Base-by-base conservation (phyloP, 2,113 vertebrate species). In the Ciconia stormi region DNA sequence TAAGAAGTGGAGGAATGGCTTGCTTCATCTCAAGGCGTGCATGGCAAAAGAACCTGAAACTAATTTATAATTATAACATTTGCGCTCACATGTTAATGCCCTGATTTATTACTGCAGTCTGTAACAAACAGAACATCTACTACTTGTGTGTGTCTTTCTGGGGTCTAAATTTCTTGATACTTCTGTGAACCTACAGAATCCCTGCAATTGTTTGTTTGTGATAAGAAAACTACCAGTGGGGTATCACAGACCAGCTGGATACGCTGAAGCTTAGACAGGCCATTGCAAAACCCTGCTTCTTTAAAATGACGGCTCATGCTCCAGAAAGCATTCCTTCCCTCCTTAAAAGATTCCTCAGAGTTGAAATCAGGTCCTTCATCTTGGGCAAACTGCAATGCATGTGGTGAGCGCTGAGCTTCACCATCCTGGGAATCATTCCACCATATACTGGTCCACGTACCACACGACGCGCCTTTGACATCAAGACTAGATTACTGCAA, bases 361-460 rank as follows among this genome's bases (percentile, higher is more conserved):
- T 1, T 55, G 61, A 78, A 94, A 66, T 3, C 3, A 3, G 62
- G 69, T 36, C 58, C 42, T 58, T 36, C 32, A 78, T 87, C 58
- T 46, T 16, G 38, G n/a, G 38, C 20, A 8, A 76, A 36, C 29
- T 40, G 52, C 0, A 1, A 36, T 36, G 42, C 38, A 56, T 5
- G 80, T 21, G 88, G 69, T 49, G 52, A 49, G 59, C 3, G 10
- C 29, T 65, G 73, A 81, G 59, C 27, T 42, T n/a, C 63, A 4
- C 58, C 47, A 34, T 3, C 10, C 44, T 8, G 3, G 61, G 63
- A 74, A 53, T 3, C 21, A 67, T 13, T 72, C 63, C 72, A 55
- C 15, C 0, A 2, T 3, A 19, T 1, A 1, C 10, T 47, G 47
- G 1, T 32, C 36, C 0, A 0, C 7, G 4, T 25, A 23, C 23